Evolutionary conservation across 2,888 invertebrate species (phyloP).

Genomic region (Mythimna albipuncta): DNA sequence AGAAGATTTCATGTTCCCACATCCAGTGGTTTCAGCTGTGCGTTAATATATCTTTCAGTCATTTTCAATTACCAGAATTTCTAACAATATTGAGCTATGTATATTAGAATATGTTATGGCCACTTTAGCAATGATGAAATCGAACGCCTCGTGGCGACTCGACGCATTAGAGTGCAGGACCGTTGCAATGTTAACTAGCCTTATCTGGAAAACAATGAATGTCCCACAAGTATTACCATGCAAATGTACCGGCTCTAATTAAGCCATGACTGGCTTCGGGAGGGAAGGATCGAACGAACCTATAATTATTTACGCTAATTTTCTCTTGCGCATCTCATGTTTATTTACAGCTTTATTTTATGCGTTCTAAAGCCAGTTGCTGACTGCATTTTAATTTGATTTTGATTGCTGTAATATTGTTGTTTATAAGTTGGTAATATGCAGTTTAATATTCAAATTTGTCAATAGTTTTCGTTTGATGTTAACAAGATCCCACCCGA

Average conservation of each 20-base stretch:
- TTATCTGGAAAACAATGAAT: constrained; percentile 80
- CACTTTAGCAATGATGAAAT: constrained; percentile 46
- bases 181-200: constrained; percentile 72
- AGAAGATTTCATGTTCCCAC: too few relatives aligned
- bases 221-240: constrained; percentile 74
- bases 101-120: constrained; percentile 25
- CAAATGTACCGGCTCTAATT: constrained; percentile 78
- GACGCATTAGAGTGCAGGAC: constrained; percentile 58
- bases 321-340: constrained; percentile 58
- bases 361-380: constrained; percentile 33
- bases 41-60: too few relatives aligned
- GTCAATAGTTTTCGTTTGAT: constrained; percentile 15
- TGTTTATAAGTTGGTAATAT: constrained; percentile 21
- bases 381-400: constrained; percentile 42
- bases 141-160: constrained; percentile 39
- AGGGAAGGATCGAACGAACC: constrained; percentile 63
- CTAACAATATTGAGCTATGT: constrained; percentile 7
- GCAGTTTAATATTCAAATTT: constrained; percentile 31
- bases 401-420: constrained; percentile 37
- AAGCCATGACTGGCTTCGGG: constrained; percentile 71
- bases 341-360: constrained; percentile 49
- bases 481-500: constrained; percentile 13
- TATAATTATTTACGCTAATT: constrained; percentile 72
- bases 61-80: constrained; percentile 23
- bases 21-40: too few relatives aligned